Percentiles rank a stretch among this genome's conserved stretches.
phyloP scores from a whole-genome alignment of 1,140 invertebrate genomes.

The Drosophila nannoptera region DNA sequence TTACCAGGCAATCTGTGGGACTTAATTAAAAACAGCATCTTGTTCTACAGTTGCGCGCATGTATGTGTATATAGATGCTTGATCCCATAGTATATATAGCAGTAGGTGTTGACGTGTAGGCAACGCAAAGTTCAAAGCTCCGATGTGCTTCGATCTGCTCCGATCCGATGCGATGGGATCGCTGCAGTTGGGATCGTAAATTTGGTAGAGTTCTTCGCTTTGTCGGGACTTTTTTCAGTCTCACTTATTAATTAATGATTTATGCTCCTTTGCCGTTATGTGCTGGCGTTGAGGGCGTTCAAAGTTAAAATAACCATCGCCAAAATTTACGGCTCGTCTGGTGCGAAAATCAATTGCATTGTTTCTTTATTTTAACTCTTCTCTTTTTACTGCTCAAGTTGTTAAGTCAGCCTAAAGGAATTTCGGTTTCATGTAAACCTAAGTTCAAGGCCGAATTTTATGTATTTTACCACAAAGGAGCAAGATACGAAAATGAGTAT shows the following conservation, averaged over 20 bases:
- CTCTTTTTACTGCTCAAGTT: not conserved
- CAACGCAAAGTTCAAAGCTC: constrained; percentile 53
- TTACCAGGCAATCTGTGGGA: constrained; percentile 43
- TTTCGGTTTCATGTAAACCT: constrained; percentile 31
- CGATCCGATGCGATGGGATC: constrained; percentile 12
- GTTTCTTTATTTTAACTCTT: not conserved
- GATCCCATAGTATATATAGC: not conserved
- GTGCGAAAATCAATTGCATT: constrained; percentile 45
- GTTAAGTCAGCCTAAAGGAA: constrained; percentile 55
- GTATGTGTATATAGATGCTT: constrained; percentile 3
- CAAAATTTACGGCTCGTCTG: constrained; percentile 48
- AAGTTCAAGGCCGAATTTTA: constrained; percentile 35
- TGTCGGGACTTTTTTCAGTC: constrained; percentile 27
- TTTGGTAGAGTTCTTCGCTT: constrained; percentile 16
- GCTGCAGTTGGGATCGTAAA: constrained; percentile 30
- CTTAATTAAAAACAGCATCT: constrained; percentile 49
- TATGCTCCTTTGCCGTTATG: constrained; percentile 32
- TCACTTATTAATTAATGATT: constrained; percentile 52
- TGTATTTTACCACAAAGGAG: constrained; percentile 9
- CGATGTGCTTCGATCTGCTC: not conserved
- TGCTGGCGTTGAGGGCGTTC: constrained; percentile 40
- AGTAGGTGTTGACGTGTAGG: constrained; percentile 30
- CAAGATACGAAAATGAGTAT: not conserved
- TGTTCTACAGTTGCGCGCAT: not conserved
- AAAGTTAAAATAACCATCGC: constrained; percentile 53